A percentile compares a stretch with the other conserved stretches of the same genome.
Evolutionary conservation across 2,113 vertebrate species (phyloP).

Genomic region (Oreochromis tanganicae): DNA sequence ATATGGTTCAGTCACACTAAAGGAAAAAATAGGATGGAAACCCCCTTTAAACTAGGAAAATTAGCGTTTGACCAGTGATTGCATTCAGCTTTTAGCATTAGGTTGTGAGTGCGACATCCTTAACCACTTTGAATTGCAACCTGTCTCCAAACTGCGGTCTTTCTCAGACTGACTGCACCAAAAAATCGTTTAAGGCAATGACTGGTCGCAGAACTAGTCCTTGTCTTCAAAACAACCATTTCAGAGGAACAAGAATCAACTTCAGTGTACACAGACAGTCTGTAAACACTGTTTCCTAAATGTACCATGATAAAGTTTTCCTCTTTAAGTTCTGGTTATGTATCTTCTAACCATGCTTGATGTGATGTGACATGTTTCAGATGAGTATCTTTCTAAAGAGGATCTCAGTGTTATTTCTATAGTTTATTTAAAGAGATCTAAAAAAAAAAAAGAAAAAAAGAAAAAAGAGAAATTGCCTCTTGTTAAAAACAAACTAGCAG

Average conservation of each 20-base stretch:
- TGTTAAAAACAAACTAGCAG: neutral
- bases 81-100: neutral
- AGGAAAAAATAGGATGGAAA: neutral
- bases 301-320: neutral
- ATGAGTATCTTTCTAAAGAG: neutral
- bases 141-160: neutral
- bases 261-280: neutral
- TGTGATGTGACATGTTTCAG: neutral
- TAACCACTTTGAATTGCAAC: neutral
- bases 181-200: neutral
- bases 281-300: neutral
- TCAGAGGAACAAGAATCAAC: neutral
- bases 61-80: neutral
- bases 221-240: neutral
- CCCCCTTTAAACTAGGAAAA: neutral
- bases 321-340: neutral
- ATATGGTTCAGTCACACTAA: neutral
- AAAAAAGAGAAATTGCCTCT: neutral
- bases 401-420: neutral
- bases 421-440: neutral
- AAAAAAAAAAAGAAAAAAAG: neutral
- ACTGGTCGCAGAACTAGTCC: neutral
- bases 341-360: neutral
- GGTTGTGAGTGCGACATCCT: neutral
- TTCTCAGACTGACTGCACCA: neutral